Base-by-base conservation (phyloP, 1,140 invertebrate species). In the Dryas iulia region DNA sequence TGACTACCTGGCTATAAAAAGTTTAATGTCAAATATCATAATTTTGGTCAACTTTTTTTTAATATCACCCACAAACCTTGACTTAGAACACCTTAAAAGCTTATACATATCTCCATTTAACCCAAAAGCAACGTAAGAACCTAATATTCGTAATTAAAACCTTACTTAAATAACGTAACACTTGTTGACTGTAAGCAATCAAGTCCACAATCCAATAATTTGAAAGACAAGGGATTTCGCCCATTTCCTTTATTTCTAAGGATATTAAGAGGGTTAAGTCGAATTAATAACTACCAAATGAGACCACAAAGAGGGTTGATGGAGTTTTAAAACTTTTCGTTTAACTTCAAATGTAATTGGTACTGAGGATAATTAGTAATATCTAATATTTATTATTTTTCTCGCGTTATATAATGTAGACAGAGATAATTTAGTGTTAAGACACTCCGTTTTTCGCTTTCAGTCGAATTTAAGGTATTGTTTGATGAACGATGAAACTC, bases 131-230 rank as follows among this genome's bases (percentile, higher is more conserved):
- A 18, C 39, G 6, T 0, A 18, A 18, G 35, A 39, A n/a, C 12
- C 39, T 47, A 18, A 47, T 47, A 47, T 47, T 14, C 39, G 39
- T 21, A 47, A 47, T 47, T 47, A 47, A 47, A 47, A 18, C 39
- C 39, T 14, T 47, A 47, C 39, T 47, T 47, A 47, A 47, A 47
- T 47, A 47, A 47, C 39, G 39, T 47, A 47, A 47, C 39, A 47
- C 39, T 47, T 47, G 39, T 47, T 47, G 39, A 10, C 39, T 47
- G 39, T 47, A 21, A 47, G 39, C 18, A 47, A 47, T 21, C 39
- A 47, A 47, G 18, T 47, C 39, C 18, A 47, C 39, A 47, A 21
- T 47, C 39, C 18, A 47, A 47, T 47, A 47, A 47, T 47, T 47
- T 47, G 39, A 47, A 47, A 47, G 39, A 47, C 39, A 47, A 47